A percentile compares a stretch with the other conserved stretches of the same genome.
These are phyloP conservation scores for Geotria australis DNA, from an alignment of 2,797 vertebrate genomes.

Conservation along the genomic window DNA sequence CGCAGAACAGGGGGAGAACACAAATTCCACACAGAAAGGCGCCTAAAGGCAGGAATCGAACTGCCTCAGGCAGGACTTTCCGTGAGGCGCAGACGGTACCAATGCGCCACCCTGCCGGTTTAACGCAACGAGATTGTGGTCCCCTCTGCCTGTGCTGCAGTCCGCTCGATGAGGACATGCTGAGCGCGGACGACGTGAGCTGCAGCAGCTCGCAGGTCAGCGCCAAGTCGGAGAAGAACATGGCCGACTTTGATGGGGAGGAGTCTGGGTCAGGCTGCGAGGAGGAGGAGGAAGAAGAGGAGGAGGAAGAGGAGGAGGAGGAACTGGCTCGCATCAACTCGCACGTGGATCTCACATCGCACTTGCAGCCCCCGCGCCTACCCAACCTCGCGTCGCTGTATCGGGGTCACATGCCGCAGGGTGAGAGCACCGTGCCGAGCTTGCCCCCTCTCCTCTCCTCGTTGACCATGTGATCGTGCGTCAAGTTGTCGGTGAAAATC, in stretches of 20 bases:
- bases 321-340: slow-evolving; percentile 94
- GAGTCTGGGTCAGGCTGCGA: slow-evolving; percentile 93
- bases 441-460: too few species aligned
- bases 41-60: too few species aligned
- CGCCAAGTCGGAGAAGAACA: slow-evolving; percentile 96
- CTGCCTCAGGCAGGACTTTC: too few species aligned
- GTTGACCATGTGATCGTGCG: too few species aligned
- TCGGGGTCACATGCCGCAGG: slow-evolving; percentile 84
- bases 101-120: too few species aligned
- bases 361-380: slow-evolving; percentile 73
- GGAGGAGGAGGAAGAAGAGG: slow-evolving; percentile 35
- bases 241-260: slow-evolving; percentile 92
- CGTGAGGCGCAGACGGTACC: too few species aligned
- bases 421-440: slow-evolving; percentile 10
- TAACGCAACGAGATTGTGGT: too few species aligned
- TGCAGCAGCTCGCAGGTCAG: slow-evolving; percentile 98
- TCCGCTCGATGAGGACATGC: slow-evolving; percentile 86
- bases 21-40: too few species aligned
- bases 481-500: too few species aligned
- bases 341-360: slow-evolving; percentile 77
- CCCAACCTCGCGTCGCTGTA: slow-evolving; percentile 94
- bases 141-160: slow-evolving; percentile 9
- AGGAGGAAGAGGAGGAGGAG: neutral
- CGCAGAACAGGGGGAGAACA: too few species aligned
- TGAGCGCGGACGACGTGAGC: slow-evolving; percentile 86